These are phyloP conservation scores for Cherax quadricarinatus DNA, from an alignment of 1,140 invertebrate genomes.

Conservation along the genomic window DNA sequence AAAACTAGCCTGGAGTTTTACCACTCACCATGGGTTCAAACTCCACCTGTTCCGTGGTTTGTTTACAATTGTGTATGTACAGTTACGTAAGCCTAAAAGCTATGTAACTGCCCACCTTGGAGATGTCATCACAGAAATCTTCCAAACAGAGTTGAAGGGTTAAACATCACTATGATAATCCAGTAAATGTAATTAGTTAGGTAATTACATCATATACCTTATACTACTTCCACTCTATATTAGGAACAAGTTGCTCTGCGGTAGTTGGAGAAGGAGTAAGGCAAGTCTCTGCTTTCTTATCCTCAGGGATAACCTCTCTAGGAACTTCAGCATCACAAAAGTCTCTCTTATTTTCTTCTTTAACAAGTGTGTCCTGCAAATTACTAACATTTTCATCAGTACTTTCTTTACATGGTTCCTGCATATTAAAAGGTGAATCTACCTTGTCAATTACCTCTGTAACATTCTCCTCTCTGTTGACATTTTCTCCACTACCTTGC, in stretches of 20 bases:
- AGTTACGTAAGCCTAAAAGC: no score
- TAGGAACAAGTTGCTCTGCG: conserved; percentile 4
- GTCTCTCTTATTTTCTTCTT: neutral
- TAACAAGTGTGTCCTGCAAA: neutral
- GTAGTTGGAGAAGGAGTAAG: neutral
- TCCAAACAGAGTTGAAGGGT: no score
- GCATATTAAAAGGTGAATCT: neutral
- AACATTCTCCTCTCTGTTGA: neutral
- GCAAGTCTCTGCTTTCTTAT: neutral
- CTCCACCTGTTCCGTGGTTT: no score
- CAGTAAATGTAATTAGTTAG: no score
- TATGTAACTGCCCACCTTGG: no score
- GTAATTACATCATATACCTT: neutral
- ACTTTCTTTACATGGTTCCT: neutral
- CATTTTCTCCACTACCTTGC: neutral
- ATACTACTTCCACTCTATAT: conserved; percentile 4
- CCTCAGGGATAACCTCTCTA: neutral
- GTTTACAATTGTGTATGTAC: no score
- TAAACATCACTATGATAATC: no score
- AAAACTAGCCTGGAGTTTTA: no score
- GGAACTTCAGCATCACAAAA: neutral
- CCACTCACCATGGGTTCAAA: no score
- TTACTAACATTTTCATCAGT: neutral
- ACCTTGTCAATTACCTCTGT: neutral
- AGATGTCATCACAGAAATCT: no score